Base-by-base conservation (phyloP, 2,797 vertebrate genomes). In the Dicrostonyx torquatus region DNA sequence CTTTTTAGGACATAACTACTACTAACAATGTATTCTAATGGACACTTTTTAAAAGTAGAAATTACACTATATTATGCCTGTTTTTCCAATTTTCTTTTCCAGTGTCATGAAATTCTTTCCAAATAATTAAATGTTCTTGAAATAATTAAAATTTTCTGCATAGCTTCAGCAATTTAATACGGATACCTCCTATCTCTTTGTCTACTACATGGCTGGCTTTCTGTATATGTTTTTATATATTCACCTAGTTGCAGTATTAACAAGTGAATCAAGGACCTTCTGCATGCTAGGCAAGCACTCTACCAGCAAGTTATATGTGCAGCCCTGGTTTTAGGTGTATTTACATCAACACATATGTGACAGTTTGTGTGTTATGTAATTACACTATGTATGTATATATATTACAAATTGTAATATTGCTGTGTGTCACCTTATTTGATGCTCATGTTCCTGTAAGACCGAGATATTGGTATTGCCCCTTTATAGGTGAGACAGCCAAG, bases 131-230 rank as follows among this genome's bases (percentile, higher is more conserved):
- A 82, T 86, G 50, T 58, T 82, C 45, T 90, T 91, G 77, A 93
- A 84, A 60, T 75, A 73, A 91, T 64, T 91, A n/a, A 31, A 91
- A 90, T 45, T 90, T 86, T 93, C 60, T 83, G 34, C 66, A 37
- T 89, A 43, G 45, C 72, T 37, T 26, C 40, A 91, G 31, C 37
- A 80, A 84, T 79, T 85, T 93, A 83, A 85, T 79, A 66, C 34
- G 78, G 85, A 50, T 45, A 77, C 53, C 4, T 37, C 29, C 68
- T 48, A 62, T 40, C 55, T 80, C n/a, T 50, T 60, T 50, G 83
- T 62, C 45, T 31, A 40, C 24, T 14, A 0, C 15, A 40, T 70
- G 66, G 26, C 55, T 90, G 66, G 72, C 55, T 87, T 90, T 87
- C 55, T 53, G 43, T 37, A n/a, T 50, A 55, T 40, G 34, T 60